phyloP scores from a whole-genome alignment of 2,888 invertebrate genomes.

The Habrosyne pyritoides region DNA sequence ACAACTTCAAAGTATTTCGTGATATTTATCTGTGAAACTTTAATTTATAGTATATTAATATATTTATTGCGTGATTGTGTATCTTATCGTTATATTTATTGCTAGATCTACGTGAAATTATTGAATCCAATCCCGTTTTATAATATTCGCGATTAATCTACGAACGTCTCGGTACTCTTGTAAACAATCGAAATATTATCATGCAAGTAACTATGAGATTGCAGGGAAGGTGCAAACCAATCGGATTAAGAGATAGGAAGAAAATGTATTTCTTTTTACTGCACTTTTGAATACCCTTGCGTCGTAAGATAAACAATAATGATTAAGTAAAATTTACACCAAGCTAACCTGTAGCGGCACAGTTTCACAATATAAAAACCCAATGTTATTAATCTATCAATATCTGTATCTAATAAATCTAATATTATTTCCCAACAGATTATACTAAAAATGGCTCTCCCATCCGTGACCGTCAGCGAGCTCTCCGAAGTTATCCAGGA shows the following conservation, averaged over 20 bases:
- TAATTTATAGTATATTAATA: neutral
- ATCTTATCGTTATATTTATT: slow-evolving; percentile 5
- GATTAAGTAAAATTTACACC: too few species aligned
- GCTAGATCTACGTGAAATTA: neutral
- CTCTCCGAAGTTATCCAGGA: slow-evolving; percentile 56
- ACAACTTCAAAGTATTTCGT: neutral
- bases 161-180: too few species aligned
- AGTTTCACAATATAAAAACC: too few species aligned
- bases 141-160: neutral
- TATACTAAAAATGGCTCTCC: slow-evolving; percentile 55
- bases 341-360: too few species aligned
- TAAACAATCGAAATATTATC: too few species aligned
- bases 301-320: too few species aligned
- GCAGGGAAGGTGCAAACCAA: neutral
- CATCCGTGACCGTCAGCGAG: slow-evolving; percentile 60
- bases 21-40: neutral
- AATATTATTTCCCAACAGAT: slow-evolving; percentile 23
- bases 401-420: neutral
- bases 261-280: too few species aligned
- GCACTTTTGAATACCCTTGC: too few species aligned
- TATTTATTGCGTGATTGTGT: neutral
- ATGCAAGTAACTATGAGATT: too few species aligned
- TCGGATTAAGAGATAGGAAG: neutral
- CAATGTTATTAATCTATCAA: too few species aligned
- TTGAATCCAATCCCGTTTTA: neutral